Evolutionary conservation across 1,140 invertebrate genomes (phyloP), one percentile per base, ranked within the genome.

Genomic region (Episyrphus balteatus): DNA sequence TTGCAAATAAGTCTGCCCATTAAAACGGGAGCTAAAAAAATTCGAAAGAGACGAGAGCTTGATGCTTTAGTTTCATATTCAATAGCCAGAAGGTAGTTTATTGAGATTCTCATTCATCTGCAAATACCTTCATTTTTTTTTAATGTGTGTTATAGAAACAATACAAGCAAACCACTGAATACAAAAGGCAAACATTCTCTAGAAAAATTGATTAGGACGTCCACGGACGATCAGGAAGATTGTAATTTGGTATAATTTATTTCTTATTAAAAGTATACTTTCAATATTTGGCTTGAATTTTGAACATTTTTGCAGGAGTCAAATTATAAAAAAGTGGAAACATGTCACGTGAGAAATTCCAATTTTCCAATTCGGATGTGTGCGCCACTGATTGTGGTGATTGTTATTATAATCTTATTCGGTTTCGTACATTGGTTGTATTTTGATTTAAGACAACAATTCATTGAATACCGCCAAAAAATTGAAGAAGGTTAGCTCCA

Each of bases 21-120:
- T 26, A 26, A 26, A 26, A 26, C 66, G 26, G 70, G 70, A 15
- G 59, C 60, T 10, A 74, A 74, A 49, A 74, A 74, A 59, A 73
- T 74, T 69, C 61, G 69, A 46, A 74, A 74, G 56, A 59, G 73
- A 21, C 64, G 70, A 43, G 72, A 74, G 52, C 54, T 74, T 26
- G 73, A 74, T 50, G 73, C 73, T 19, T 52, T 74, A n/a, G 69
- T 72, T 45, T 60, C 65, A 40, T 60, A 64, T 44, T 57, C 61
- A 32, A 43, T 60, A 14, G 55, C 56, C 30, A 66, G 61, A 47
- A 54, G 57, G 42, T 53, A 46, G 45, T 49, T 51, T 47, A 51
- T 51, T 43, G 15, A 19, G 19, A n/a, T n/a, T n/a, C n/a, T n/a
- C n/a, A n/a, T n/a, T n/a, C n/a, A n/a, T n/a, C n/a, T n/a, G 19